A percentile compares a stretch with the other conserved stretches of the same genome.
Evolutionary conservation across 2,113 vertebrate species (phyloP).

Genomic region (Catagonus wagneri): DNA sequence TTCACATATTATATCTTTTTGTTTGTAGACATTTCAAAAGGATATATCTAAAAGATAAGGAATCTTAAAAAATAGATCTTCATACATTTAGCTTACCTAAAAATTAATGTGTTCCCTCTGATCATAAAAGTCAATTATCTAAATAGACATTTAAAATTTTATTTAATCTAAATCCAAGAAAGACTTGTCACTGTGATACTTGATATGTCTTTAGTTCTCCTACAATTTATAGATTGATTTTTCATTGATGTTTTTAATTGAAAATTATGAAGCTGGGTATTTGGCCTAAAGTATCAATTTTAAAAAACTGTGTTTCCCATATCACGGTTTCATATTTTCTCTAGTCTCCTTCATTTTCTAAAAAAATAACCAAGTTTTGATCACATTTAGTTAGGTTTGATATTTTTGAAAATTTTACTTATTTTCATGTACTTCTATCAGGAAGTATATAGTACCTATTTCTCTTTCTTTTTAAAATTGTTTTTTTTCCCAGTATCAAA

Average conservation of each 20-base stretch:
- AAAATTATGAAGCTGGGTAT: not conserved
- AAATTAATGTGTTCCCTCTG: not conserved
- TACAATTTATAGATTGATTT: not conserved
- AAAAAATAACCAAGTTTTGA: slow-evolving; percentile 37
- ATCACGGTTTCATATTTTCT: not conserved
- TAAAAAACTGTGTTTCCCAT: not conserved
- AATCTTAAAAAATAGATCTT: not conserved
- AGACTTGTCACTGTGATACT: not conserved
- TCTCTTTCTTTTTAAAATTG: not conserved
- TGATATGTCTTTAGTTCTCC: not conserved
- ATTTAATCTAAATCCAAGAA: not conserved
- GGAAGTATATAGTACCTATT: not conserved
- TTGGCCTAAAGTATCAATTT: not conserved
- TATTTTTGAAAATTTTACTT: not conserved
- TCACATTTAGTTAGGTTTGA: not conserved
- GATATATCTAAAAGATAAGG: not conserved
- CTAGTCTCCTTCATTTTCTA: not conserved
- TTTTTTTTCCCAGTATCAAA: not conserved
- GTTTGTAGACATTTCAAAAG: not conserved
- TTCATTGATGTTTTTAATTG: not conserved
- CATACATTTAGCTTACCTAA: not conserved
- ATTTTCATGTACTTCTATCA: not conserved
- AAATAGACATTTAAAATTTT: not conserved
- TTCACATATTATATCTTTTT: not conserved
- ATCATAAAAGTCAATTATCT: not conserved